Percentiles rank a stretch among this genome's conserved stretches.
Conservation (phyloP, 2,888 invertebrate genomes). For the Drosophila eohydei region DNA sequence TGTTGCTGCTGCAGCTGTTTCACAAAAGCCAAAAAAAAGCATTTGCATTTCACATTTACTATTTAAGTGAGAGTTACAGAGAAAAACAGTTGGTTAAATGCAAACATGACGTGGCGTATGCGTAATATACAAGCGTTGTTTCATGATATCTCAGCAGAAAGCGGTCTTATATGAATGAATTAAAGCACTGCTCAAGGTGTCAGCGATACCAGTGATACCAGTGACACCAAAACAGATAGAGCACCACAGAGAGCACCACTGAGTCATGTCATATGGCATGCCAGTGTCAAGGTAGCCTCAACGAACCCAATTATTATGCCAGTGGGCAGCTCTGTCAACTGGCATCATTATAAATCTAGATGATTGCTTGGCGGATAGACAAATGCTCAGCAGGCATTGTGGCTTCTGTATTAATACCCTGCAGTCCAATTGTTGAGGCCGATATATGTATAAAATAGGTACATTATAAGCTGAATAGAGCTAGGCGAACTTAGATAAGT, state of each 20-base stretch:
- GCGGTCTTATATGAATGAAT: conserved; percentile 6
- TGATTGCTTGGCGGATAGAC: conserved; percentile 37
- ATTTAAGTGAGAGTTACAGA: conserved; percentile 12
- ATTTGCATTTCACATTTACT: conserved; percentile 56
- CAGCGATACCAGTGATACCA: not conserved
- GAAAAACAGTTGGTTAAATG: conserved; percentile 19
- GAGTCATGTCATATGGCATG: conserved; percentile 35
- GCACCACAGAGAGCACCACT: conserved; percentile 11
- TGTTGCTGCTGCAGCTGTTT: conserved; percentile 68
- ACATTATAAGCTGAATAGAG: not conserved
- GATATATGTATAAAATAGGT: not conserved
- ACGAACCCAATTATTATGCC: conserved; percentile 55
- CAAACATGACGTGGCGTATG: conserved; percentile 67
- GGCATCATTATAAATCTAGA: conserved; percentile 42
- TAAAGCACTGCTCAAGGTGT: conserved; percentile 2
- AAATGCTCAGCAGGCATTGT: conserved; percentile 25
- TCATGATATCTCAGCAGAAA: conserved; percentile 27
- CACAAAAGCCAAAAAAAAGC: conserved; percentile 73
- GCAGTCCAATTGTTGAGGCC: not conserved
- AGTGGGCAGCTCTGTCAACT: conserved; percentile 43
- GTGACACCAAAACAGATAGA: not conserved
- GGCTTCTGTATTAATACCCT: conserved; percentile 22
- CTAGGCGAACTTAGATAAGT: not conserved
- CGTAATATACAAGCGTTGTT: conserved; percentile 65
- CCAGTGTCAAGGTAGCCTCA: conserved; percentile 46